A percentile compares a stretch with the other conserved stretches of the same genome.
Evolutionary conservation across 1,140 invertebrate species (phyloP).

Genomic region (Piezodorus guildinii): DNA sequence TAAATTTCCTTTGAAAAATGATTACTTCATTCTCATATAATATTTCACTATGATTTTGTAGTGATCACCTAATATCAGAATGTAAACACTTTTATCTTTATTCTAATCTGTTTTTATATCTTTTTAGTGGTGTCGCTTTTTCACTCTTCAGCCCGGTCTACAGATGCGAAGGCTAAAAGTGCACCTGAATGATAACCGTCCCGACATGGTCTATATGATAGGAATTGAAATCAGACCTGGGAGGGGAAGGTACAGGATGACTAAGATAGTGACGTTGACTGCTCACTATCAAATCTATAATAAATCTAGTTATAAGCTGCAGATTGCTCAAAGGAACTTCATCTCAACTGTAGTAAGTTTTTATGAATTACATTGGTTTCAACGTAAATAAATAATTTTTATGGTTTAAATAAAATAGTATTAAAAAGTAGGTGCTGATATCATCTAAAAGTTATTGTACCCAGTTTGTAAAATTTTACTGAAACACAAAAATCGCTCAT

Average conservation of each 20-base stretch:
- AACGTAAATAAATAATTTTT: too few species aligned
- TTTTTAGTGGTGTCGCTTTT: slow-evolving; percentile 48
- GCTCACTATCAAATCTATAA: slow-evolving; percentile 91
- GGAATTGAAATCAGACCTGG: slow-evolving; percentile 82
- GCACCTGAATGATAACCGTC: slow-evolving; percentile 44
- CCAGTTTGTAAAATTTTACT: too few species aligned
- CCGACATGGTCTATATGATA: slow-evolving; percentile 59
- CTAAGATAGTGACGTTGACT: slow-evolving; percentile 83
- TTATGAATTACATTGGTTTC: slow-evolving; percentile 2
- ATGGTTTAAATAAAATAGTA: too few species aligned
- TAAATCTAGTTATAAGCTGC: slow-evolving; percentile 64
- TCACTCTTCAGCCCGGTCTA: slow-evolving; percentile 66
- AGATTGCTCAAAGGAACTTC: slow-evolving; percentile 77
- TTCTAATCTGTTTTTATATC: neutral
- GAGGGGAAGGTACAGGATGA: slow-evolving; percentile 74
- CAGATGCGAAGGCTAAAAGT: slow-evolving; percentile 53
- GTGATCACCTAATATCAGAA: too few species aligned
- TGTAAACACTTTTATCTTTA: too few species aligned
- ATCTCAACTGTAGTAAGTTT: slow-evolving; percentile 44
- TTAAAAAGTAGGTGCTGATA: too few species aligned
- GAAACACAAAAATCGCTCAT: too few species aligned
- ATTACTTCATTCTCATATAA: too few species aligned
- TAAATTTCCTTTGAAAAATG: too few species aligned
- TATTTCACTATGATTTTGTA: too few species aligned
- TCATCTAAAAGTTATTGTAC: too few species aligned